Conservation (phyloP, 2,113 vertebrate genomes). For the Melanerpes aurifrons region DNA sequence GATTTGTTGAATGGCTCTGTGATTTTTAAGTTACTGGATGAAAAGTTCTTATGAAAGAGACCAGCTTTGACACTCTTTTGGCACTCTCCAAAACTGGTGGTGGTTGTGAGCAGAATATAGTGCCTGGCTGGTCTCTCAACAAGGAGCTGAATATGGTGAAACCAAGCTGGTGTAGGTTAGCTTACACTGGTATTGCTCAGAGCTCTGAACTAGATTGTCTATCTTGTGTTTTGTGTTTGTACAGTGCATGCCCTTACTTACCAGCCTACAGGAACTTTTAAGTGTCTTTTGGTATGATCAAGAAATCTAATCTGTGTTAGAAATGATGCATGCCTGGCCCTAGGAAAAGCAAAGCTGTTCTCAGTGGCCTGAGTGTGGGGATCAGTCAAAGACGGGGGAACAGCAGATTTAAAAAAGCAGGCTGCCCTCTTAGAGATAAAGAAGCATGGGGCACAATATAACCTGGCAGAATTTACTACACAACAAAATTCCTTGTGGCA, state of each 20-base stretch:
- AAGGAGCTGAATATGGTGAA: neutral
- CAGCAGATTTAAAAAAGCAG: neutral
- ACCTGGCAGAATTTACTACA: neutral
- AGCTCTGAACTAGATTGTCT: neutral
- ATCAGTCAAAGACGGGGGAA: neutral
- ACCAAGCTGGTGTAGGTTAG: neutral
- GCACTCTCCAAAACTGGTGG: neutral
- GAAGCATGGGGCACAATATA: neutral
- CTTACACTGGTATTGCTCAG: neutral
- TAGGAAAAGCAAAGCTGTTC: neutral
- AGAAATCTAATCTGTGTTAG: neutral
- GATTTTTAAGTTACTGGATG: neutral
- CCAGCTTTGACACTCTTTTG: neutral
- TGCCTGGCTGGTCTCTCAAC: neutral
- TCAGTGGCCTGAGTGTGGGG: neutral
- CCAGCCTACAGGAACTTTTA: neutral
- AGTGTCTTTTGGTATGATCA: neutral
- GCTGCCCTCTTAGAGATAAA: neutral
- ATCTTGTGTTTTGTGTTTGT: neutral
- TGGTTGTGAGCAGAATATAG: neutral
- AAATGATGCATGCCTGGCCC: neutral
- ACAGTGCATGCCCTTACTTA: neutral
- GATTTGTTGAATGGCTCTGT: neutral
- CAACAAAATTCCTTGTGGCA: neutral
- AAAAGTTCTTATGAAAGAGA: neutral